These are phyloP conservation scores for Haemorhous mexicanus DNA, from an alignment of 2,113 vertebrate genomes.

Conservation along the genomic window DNA sequence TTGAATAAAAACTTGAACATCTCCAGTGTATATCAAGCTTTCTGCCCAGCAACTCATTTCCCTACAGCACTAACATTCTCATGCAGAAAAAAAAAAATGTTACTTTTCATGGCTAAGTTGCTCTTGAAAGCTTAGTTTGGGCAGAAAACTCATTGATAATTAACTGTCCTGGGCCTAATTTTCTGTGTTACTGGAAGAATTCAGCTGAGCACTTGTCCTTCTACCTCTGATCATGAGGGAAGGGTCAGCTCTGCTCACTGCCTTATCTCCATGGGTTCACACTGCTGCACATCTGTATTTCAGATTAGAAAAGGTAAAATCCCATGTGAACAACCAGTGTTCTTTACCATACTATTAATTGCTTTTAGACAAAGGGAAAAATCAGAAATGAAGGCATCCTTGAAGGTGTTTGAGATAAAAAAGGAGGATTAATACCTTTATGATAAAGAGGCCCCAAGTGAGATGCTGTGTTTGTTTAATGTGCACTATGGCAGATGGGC, in stretches of 20 bases:
- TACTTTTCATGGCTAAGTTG: neutral
- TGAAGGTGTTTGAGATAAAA: neutral
- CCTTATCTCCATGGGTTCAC: neutral
- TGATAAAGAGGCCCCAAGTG: neutral
- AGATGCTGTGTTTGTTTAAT: neutral
- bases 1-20: neutral
- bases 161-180: neutral
- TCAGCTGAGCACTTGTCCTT: neutral
- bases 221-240: neutral
- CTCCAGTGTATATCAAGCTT: neutral
- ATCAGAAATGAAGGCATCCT: neutral
- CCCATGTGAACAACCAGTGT: neutral
- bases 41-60: neutral
- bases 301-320: neutral
- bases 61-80: neutral
- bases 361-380: neutral
- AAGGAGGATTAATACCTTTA: neutral
- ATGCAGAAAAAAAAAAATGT: neutral
- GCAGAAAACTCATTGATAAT: neutral
- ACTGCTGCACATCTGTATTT: neutral
- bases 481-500: neutral
- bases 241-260: neutral
- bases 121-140: neutral
- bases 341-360: neutral
- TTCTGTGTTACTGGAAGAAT: neutral